A percentile compares a stretch with the other conserved stretches of the same genome.
These are phyloP conservation scores for Threskiornis aethiopicus DNA, from an alignment of 2,797 vertebrate genomes.

Conservation along the genomic window DNA sequence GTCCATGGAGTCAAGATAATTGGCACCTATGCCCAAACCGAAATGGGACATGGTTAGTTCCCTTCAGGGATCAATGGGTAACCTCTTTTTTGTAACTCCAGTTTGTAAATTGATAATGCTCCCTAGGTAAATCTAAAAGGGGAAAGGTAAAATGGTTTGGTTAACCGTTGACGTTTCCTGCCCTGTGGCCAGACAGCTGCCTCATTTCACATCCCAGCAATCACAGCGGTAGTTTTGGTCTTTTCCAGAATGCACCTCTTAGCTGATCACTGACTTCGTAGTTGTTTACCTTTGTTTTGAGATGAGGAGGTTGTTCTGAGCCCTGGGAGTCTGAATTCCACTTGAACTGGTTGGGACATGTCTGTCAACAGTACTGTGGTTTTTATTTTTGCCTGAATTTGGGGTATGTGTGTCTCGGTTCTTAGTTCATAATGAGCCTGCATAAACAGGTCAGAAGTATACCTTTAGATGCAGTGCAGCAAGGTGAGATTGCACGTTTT, in stretches of 20 bases:
- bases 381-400: neutral
- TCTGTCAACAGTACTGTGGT: neutral
- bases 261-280: neutral
- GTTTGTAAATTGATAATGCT: neutral
- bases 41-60: constrained; percentile 97
- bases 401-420: neutral
- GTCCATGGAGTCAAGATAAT: constrained; percentile 77
- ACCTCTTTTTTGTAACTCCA: constrained; percentile 36
- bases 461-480: neutral
- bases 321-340: neutral
- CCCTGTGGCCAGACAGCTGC: neutral
- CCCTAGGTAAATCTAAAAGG: neutral
- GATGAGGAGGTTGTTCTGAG: neutral
- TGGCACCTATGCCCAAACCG: constrained; percentile 96
- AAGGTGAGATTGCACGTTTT: neutral
- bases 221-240: neutral
- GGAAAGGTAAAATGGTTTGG: neutral
- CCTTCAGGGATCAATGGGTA: constrained; percentile 58
- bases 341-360: neutral
- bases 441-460: neutral
- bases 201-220: neutral
- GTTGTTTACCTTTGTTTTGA: neutral
- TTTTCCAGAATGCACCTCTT: constrained; percentile 28
- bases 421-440: neutral
- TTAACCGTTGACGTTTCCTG: neutral